Evolutionary conservation across 2,888 invertebrate genomes (phyloP), one percentile per base, ranked within the genome.

Genomic region (Ephialtes manifestator): DNA sequence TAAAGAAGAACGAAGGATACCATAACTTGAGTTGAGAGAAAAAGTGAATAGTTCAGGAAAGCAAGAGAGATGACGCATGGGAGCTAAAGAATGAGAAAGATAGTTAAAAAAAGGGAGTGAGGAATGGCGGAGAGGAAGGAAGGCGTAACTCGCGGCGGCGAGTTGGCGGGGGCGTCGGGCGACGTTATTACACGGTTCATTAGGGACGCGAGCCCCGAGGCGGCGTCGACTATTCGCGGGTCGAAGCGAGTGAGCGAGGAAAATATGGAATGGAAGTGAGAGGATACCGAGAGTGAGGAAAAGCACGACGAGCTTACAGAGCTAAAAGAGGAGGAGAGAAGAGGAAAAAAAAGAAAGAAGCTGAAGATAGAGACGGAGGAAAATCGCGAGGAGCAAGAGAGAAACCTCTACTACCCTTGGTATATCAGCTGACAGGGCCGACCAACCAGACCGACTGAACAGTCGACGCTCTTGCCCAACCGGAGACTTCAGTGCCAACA

Each of bases 181-280:
- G 92, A 92, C 92, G 90, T 91, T 92, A 92, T 92, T 92, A 93
- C 92, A 92, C 89, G 91, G 91, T 93, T 93, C 92, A 93, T 92
- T 93, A 93, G 90, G 90, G 90, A 90, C 88, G 89, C 89, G 85
- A 87, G 90, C 83, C 71, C 84, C 76, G 68, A 70, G 81, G 82
- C 82, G 84, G 58, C 68, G 81, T 83, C 68, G 82, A 81, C 75
- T 79, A 65, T 84, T 78, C 74, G 65, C 76, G 65, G 80, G 28
- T 53, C 58, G 86, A 78, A 75, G 68, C 74, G 48, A 82, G 60
- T 65, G 78, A 84, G 67, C 60, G 82, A 87, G 65, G 80, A 84
- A 87, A 87, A 86, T 84, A 79, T 82, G 78, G 67, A 76, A 46
- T 55, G 65, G 11, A 75, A 63, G 20, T 24, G 65, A 43, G 79